These are phyloP conservation scores for Lasioglossum leucozonium DNA, from an alignment of 2,888 invertebrate genomes.

Conservation along the genomic window DNA sequence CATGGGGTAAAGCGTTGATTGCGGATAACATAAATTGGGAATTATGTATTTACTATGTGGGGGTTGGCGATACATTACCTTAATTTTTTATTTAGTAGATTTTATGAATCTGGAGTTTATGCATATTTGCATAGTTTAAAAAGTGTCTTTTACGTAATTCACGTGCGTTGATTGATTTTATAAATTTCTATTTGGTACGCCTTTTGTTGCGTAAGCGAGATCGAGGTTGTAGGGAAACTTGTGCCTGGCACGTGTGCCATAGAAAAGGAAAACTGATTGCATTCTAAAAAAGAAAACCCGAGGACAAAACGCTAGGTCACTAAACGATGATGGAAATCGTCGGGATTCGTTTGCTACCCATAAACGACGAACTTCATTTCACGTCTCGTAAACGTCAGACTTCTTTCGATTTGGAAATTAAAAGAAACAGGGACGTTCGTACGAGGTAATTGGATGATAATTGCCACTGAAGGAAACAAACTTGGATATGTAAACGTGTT, in stretches of 20 bases:
- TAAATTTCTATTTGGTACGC: constrained; percentile 30
- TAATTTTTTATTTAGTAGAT: constrained; percentile 53
- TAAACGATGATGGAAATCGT: constrained; percentile 24
- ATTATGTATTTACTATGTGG: constrained; percentile 28
- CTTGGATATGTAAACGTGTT: not conserved
- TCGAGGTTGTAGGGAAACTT: constrained; percentile 29
- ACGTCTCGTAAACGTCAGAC: constrained; percentile 2
- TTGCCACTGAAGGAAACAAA: constrained; percentile 3
- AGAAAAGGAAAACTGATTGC: constrained; percentile 51
- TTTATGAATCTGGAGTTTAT: constrained; percentile 20
- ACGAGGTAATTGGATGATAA: constrained; percentile 22
- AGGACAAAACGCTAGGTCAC: constrained; percentile 29
- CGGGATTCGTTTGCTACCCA: constrained; percentile 28
- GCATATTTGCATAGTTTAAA: constrained; percentile 24
- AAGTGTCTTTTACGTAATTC: constrained; percentile 34
- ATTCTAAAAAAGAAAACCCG: constrained; percentile 27
- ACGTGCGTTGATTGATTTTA: constrained; percentile 32
- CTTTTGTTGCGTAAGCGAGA: constrained; percentile 33
- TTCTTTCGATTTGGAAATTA: not conserved
- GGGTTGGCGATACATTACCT: constrained; percentile 23
- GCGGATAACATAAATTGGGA: constrained; percentile 16
- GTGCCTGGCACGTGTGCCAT: constrained; percentile 58
- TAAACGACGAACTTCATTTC: constrained; percentile 39
- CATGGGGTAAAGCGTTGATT: not conserved
- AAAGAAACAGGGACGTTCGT: not conserved